Evolutionary conservation across 1,140 invertebrate genomes (phyloP).

Genomic region (Aphelenchoides fujianensis): DNA sequence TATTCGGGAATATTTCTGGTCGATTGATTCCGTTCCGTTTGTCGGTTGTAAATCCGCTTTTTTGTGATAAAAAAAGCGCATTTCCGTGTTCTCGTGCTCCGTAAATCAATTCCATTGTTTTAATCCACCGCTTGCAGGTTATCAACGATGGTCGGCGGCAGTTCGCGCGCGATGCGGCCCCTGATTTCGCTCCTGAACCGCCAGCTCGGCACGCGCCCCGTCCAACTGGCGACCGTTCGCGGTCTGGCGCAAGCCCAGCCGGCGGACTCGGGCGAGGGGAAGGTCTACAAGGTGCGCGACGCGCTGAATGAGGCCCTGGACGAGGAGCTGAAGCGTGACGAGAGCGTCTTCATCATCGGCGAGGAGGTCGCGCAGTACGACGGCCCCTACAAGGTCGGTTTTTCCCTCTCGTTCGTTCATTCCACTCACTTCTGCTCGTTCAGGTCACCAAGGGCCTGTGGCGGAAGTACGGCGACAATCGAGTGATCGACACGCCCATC

Average conservation of each 20-base stretch:
- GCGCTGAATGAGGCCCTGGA: slow-evolving; percentile 91
- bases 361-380: slow-evolving; percentile 99
- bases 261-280: not conserved
- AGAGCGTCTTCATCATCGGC: slow-evolving; percentile 86
- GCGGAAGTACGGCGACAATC: slow-evolving; percentile 95
- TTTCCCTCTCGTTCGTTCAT: slow-evolving; percentile 6
- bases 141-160: not conserved
- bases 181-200: not conserved
- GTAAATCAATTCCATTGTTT: too few species aligned
- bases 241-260: not conserved
- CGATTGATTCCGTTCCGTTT: too few species aligned
- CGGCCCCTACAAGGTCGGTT: slow-evolving; percentile 82
- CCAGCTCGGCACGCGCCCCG: too few species aligned
- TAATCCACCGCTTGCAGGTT: too few species aligned
- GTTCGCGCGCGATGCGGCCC: not conserved
- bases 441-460: slow-evolving; percentile 85
- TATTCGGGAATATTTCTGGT: too few species aligned
- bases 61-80: too few species aligned
- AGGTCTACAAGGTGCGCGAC: slow-evolving; percentile 74
- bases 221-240: too few species aligned
- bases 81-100: not conserved
- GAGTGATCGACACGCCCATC: slow-evolving; percentile 95
- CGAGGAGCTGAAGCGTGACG: slow-evolving; percentile 92
- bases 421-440: too few species aligned
- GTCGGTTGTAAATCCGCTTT: too few species aligned